A percentile compares a stretch with the other conserved stretches of the same genome.
Conservation (phyloP, 2,797 vertebrate genomes). For the Smutsia temminckii region DNA sequence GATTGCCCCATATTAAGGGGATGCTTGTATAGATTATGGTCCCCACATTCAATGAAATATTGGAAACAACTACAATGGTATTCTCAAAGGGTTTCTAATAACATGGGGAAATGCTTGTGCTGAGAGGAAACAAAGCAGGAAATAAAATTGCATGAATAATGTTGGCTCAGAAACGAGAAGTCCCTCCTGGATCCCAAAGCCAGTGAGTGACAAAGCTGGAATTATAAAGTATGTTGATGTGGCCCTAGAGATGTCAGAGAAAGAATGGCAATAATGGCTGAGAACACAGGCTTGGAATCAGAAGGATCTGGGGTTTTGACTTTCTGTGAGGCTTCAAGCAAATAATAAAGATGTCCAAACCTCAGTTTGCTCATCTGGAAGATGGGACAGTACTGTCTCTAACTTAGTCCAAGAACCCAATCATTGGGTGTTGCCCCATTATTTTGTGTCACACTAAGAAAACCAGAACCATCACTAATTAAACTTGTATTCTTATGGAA, state of each 20-base stretch:
- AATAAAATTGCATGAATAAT: neutral
- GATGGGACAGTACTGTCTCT: neutral
- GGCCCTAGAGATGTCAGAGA: neutral
- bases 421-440: neutral
- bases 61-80: neutral
- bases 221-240: neutral
- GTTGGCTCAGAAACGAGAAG: neutral
- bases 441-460: neutral
- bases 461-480: neutral
- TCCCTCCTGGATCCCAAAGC: neutral
- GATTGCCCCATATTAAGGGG: neutral
- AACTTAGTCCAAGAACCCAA: neutral
- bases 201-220: neutral
- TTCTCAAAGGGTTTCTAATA: neutral
- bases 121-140: neutral
- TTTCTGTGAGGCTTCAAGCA: neutral
- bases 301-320: neutral
- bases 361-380: neutral
- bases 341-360: neutral
- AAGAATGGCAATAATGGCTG: neutral
- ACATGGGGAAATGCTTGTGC: neutral
- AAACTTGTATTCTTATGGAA: neutral
- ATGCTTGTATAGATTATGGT: neutral
- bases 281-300: neutral
- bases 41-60: neutral